A percentile compares a stretch with the other conserved stretches of the same genome.
Evolutionary conservation across 2,888 invertebrate genomes (phyloP).

Genomic region (Carterocephalus palaemon): DNA sequence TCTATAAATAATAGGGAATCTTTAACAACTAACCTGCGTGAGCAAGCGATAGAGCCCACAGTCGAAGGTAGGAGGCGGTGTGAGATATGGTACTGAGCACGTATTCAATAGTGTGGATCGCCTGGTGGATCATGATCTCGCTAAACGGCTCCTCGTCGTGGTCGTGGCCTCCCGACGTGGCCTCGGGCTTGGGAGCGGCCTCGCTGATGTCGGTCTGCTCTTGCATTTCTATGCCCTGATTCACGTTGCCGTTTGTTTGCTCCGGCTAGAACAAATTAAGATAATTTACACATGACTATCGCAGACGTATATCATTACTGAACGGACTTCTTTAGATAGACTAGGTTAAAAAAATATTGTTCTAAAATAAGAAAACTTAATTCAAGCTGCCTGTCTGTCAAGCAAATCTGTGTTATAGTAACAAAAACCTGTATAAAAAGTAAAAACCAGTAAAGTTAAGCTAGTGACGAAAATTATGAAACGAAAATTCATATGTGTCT

Average conservation of each 20-base stretch:
- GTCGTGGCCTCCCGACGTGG: slow-evolving; percentile 39
- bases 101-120: slow-evolving; percentile 98
- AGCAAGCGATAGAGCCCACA: slow-evolving; percentile 97
- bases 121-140: slow-evolving; percentile 95
- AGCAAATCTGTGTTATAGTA: no score
- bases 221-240: slow-evolving; percentile 83
- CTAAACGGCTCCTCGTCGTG: slow-evolving; percentile 84
- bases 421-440: no score
- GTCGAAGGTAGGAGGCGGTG: slow-evolving; percentile 96
- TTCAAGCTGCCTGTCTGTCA: no score
- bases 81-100: slow-evolving; percentile 97
- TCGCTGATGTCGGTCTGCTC: slow-evolving; percentile 66
- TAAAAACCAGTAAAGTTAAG: no score
- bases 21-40: slow-evolving; percentile 87
- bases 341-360: no score
- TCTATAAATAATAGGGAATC: not conserved
- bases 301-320: no score
- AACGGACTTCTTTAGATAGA: no score
- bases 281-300: no score
- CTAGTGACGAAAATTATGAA: no score
- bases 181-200: slow-evolving; percentile 38
- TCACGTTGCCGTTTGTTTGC: slow-evolving; percentile 80
- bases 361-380: no score
- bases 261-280: slow-evolving; percentile 48
- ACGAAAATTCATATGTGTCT: no score